phyloP scores from a whole-genome alignment of 2,888 invertebrate species.

The Odontothrips loti region DNA sequence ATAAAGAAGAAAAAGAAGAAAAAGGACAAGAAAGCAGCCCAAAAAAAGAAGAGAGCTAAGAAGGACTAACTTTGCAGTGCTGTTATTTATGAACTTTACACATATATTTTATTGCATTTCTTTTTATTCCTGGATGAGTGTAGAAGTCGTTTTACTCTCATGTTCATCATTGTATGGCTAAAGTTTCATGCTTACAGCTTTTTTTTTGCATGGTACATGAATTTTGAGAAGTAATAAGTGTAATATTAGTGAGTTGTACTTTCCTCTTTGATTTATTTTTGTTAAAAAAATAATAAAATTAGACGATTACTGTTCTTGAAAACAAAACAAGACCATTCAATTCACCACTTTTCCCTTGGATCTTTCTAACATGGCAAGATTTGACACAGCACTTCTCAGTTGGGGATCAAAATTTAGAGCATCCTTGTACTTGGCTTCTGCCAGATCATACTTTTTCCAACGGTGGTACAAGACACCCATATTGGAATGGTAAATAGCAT shows the following conservation, averaged over 20 bases:
- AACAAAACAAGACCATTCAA: not conserved
- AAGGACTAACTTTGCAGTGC: not conserved
- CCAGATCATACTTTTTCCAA: conserved; percentile 73
- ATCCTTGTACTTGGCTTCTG: conserved; percentile 67
- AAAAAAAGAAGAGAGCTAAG: not conserved
- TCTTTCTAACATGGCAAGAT: conserved; percentile 49
- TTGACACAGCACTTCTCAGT: conserved; percentile 63
- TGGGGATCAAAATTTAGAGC: conserved; percentile 70
- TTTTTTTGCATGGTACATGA: too few species aligned
- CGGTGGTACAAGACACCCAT: conserved; percentile 93
- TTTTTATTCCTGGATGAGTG: not conserved
- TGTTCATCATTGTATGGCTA: not conserved
- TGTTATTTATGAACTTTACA: not conserved
- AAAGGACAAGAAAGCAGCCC: not conserved
- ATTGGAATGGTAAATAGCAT: conserved; percentile 83
- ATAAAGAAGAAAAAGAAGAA: not conserved
- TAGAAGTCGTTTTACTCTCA: not conserved
- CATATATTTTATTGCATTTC: not conserved
- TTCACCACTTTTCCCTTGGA: not conserved
- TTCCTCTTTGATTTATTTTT: not conserved
- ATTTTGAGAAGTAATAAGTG: too few species aligned
- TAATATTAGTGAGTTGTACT: too few species aligned
- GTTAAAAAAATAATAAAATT: not conserved
- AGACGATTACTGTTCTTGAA: not conserved
- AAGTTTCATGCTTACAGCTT: not conserved